Base-by-base conservation (phyloP, 2,888 invertebrate species). In the Portevinia maculata region DNA sequence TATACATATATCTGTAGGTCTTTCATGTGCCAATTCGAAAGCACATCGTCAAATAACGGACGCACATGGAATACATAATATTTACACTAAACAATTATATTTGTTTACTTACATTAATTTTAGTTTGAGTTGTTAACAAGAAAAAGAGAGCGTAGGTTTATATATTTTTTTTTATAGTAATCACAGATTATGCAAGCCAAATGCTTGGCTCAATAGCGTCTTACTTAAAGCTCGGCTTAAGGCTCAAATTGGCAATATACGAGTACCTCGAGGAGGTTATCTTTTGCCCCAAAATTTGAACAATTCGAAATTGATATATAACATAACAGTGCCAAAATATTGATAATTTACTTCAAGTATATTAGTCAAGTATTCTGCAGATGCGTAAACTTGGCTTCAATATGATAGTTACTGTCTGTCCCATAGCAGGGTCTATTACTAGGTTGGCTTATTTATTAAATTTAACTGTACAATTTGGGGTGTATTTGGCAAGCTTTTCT, bases 131-230 rank as follows among this genome's bases (percentile, higher is more conserved):
- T 52, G 46, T 65, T 74, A 79, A 55, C 60, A 74, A 67, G 32
- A 37, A 39, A 59, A 46, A 53, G 44, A 52, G 39, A 64, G 57
- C 24, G 4, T 28, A 59, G 17, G 28, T 28, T 60, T 39, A 48
- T 55, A 52, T 57, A 37, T 59, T 30, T 44, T 62, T 44, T 6
- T 76, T 37, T 44, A 71, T 57, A 48, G 79, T 74, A 79, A 79
- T 79, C 79, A 75, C 79, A 79, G 79, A 64, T 75, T 64, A 62
- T 21, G 69, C 79, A 75, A 75, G 79, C 62, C 34, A 41, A 44
- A 1, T 13, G 55, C 79, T 71, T 46, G 64, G 48, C 48, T 60
- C 34, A 53, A 28, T 65, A 50, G 65, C 75, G 41, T 73, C 53
- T 46, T 32, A 34, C 13, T 52, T 9, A 13, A 53, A 37, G 19